Evolutionary conservation across 2,888 invertebrate genomes (phyloP).

Genomic region (Drosophila sordidula): DNA sequence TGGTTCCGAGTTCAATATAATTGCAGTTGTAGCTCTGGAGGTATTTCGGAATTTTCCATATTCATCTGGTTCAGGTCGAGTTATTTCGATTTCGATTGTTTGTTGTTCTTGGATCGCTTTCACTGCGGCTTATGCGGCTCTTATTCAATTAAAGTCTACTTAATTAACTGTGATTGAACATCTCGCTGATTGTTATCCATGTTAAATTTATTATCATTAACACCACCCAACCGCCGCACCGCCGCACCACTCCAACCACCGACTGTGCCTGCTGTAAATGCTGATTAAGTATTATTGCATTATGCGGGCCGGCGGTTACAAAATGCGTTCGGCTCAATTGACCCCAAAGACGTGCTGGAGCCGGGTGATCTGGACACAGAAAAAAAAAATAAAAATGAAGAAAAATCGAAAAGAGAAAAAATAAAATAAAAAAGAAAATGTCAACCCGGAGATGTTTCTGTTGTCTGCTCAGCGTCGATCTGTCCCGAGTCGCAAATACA

Average conservation of each 20-base stretch:
- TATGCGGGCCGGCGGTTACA: constrained; percentile 69
- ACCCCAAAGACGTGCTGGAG: constrained; percentile 48
- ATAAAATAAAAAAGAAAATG: too few species aligned
- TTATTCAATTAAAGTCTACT: constrained; percentile 85
- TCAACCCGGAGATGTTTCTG: constrained; percentile 4
- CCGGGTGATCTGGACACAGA: neutral
- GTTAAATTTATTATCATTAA: constrained; percentile 74
- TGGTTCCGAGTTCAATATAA: too few species aligned
- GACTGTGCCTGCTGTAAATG: constrained; percentile 52
- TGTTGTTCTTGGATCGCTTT: constrained; percentile 10
- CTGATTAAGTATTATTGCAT: constrained; percentile 73
- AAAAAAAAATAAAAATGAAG: neutral
- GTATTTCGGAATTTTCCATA: too few species aligned
- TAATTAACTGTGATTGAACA: constrained; percentile 84
- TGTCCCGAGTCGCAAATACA: constrained; percentile 22
- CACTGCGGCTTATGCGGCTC: constrained; percentile 40
- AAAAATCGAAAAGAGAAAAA: neutral
- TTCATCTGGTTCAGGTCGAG: too few species aligned
- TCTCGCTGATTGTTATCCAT: constrained; percentile 73
- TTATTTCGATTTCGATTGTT: too few species aligned
- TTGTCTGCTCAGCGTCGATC: constrained; percentile 30
- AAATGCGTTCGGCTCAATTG: constrained; percentile 73
- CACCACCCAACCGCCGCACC: constrained; percentile 7
- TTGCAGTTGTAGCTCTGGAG: too few species aligned
- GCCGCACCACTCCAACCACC: neutral